Percentiles rank a stretch among this genome's conserved stretches.
Evolutionary conservation across 2,888 invertebrate genomes (phyloP).

Genomic region (Tridacna gigas): DNA sequence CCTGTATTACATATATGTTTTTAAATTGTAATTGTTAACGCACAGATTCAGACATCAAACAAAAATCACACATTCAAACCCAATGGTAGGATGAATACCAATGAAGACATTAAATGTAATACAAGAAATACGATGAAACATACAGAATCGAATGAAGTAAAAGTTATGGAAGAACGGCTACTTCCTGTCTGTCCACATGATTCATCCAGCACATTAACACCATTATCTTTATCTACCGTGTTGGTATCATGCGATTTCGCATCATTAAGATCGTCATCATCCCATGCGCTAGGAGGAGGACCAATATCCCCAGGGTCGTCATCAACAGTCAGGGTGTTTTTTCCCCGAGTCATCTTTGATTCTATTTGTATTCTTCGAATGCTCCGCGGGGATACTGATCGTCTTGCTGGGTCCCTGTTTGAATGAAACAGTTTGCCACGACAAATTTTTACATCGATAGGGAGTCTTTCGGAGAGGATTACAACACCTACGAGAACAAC

Average conservation of each 20-base stretch:
- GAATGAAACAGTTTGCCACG: too few species aligned
- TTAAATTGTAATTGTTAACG: too few species aligned
- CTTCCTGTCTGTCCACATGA: not conserved
- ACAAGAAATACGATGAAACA: constrained; percentile 25
- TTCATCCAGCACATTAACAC: not conserved
- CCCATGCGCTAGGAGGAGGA: constrained; percentile 25
- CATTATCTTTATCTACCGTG: not conserved
- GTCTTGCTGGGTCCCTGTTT: not conserved
- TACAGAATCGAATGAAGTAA: constrained; percentile 1
- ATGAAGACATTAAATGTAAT: constrained; percentile 26
- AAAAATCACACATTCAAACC: constrained; percentile 13
- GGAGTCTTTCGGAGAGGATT: not conserved
- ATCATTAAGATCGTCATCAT: constrained; percentile 24
- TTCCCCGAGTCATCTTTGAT: not conserved
- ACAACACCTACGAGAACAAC: not conserved
- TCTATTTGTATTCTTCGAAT: not conserved
- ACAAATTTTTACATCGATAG: not conserved
- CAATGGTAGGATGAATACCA: constrained; percentile 30
- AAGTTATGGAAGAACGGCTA: not conserved
- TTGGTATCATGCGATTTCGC: not conserved
- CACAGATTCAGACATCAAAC: not conserved
- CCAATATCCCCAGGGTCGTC: not conserved
- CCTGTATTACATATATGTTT: too few species aligned
- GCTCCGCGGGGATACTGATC: not conserved
- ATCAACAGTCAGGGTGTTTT: not conserved